Conservation (phyloP, 2,797 vertebrate genomes). For the Sebastes itinus region DNA sequence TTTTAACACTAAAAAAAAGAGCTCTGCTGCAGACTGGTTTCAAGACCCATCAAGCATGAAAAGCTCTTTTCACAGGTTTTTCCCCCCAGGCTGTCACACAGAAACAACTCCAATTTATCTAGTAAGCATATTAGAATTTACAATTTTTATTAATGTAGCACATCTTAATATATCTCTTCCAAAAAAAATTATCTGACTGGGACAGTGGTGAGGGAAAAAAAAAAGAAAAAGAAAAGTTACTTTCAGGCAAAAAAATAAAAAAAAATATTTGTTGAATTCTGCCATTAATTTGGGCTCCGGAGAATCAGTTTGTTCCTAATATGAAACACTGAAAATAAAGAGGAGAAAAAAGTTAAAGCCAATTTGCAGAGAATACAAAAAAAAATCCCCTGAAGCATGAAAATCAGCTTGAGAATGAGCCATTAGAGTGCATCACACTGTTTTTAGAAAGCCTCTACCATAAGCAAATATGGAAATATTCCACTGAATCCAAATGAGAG, state of each 20-base stretch:
- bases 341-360: constrained; percentile 29
- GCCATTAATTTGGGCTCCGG: constrained; percentile 36
- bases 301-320: constrained; percentile 39
- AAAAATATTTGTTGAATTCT: constrained; percentile 7
- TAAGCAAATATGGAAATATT: constrained; percentile 78
- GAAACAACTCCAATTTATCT: constrained; percentile 26
- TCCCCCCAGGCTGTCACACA: background rate
- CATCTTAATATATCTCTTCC: constrained; percentile 8
- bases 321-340: constrained; percentile 41
- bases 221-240: background rate
- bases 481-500: constrained; percentile 73
- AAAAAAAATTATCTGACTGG: background rate
- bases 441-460: constrained; percentile 70
- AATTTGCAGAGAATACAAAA: constrained; percentile 68
- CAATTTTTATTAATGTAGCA: constrained; percentile 20
- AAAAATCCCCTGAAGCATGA: constrained; percentile 56
- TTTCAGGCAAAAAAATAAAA: background rate
- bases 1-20: constrained; percentile 15
- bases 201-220: background rate
- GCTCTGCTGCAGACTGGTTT: constrained; percentile 2
- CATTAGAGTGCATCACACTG: constrained; percentile 63
- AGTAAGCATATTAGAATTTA: constrained; percentile 19
- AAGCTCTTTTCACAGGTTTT: constrained; percentile 4
- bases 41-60: constrained; percentile 37
- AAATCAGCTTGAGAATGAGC: constrained; percentile 58